Conservation (phyloP, 2,113 vertebrate genomes). For the Talpa occidentalis region DNA sequence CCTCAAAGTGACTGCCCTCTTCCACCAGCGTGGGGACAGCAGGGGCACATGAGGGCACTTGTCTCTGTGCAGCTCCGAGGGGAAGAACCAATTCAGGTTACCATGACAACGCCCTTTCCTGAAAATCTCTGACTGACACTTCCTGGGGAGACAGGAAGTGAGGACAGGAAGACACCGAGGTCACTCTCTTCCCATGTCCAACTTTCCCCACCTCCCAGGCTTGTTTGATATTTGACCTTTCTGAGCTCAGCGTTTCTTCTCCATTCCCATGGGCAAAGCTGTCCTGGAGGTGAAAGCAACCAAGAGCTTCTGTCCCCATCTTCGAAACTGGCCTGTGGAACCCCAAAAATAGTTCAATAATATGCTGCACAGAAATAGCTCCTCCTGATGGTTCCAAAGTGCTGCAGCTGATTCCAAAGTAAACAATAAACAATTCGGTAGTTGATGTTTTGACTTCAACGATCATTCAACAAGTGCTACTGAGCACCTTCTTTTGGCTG, state of each 20-base stretch:
- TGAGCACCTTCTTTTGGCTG: background rate
- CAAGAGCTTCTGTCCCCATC: background rate
- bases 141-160: conserved; percentile 81
- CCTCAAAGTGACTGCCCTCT: conserved; percentile 7
- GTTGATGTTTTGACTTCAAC: background rate
- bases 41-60: conserved; percentile 43
- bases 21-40: background rate
- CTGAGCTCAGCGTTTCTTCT: background rate
- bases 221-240: conserved; percentile 45
- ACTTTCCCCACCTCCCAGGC: conserved; percentile 54
- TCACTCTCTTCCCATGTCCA: conserved; percentile 72
- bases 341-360: background rate
- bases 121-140: conserved; percentile 77
- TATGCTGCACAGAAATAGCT: background rate
- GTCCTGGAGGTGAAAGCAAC: background rate
- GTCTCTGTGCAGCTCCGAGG: background rate
- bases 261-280: background rate
- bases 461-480: background rate
- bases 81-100: conserved; percentile 55
- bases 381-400: background rate
- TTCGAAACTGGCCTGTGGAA: background rate
- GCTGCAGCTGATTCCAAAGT: background rate
- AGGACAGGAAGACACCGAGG: conserved; percentile 77
- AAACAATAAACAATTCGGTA: background rate
- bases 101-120: conserved; percentile 73